A percentile compares a stretch with the other conserved stretches of the same genome.
Evolutionary conservation across 1,140 invertebrate species (phyloP).

Genomic region (Drosophila sucinea): DNA sequence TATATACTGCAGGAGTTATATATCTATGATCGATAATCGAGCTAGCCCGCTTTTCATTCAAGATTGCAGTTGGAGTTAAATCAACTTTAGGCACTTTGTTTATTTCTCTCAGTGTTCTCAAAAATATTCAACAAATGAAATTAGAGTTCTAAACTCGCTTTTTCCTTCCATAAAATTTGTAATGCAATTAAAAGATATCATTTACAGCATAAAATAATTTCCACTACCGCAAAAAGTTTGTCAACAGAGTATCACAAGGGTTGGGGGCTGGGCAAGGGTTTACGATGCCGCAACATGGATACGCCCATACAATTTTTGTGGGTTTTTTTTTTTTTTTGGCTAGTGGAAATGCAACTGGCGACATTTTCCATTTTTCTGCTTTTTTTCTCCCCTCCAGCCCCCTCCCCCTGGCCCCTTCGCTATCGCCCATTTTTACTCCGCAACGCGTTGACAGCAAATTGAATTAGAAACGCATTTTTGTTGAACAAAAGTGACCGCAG

Average conservation of each 20-base stretch:
- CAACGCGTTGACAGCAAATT: constrained; percentile 71
- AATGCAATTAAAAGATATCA: constrained; percentile 73
- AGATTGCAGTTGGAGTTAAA: too few species aligned
- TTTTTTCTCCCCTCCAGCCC: neutral
- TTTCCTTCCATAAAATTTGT: constrained; percentile 31
- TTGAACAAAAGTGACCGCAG: constrained; percentile 54
- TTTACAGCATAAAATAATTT: constrained; percentile 71
- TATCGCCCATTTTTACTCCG: neutral
- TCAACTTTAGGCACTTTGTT: neutral
- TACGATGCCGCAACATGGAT: constrained; percentile 26
- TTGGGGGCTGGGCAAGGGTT: neutral
- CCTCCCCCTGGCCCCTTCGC: too few species aligned
- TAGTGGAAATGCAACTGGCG: constrained; percentile 39
- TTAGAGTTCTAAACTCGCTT: neutral
- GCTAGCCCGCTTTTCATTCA: too few species aligned
- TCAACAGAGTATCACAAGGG: constrained; percentile 8
- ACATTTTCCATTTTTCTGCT: constrained; percentile 25
- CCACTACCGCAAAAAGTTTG: constrained; percentile 57
- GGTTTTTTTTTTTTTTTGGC: neutral
- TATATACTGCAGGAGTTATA: too few species aligned
- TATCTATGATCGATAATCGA: too few species aligned
- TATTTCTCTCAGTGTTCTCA: neutral
- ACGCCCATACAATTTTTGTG: constrained; percentile 53
- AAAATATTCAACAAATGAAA: constrained; percentile 2
- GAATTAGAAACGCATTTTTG: constrained; percentile 76